phyloP scores from a whole-genome alignment of 2,888 invertebrate genomes.

The Drosophila demipolita region DNA sequence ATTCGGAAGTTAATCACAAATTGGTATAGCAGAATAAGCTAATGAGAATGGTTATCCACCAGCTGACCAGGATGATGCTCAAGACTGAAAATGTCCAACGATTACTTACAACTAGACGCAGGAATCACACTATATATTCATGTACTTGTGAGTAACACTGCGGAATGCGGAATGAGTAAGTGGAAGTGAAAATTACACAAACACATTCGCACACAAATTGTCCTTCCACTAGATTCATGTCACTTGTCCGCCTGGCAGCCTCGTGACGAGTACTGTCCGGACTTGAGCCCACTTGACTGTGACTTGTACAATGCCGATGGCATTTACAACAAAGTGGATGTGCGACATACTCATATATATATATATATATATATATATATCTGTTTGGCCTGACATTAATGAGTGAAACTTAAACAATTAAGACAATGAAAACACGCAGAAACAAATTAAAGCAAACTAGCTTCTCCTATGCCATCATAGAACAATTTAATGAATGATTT shows the following conservation, averaged over 20 bases:
- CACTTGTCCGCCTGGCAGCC: constrained; percentile 60
- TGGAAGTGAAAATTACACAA: constrained; percentile 61
- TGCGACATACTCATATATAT: constrained; percentile 20
- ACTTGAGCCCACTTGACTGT: constrained; percentile 76
- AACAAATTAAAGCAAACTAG: background rate
- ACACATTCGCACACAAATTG: constrained; percentile 15
- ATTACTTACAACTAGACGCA: constrained; percentile 58
- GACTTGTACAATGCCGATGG: constrained; percentile 37
- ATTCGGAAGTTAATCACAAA: constrained; percentile 7
- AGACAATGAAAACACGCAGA: constrained; percentile 42
- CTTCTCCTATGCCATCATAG: background rate
- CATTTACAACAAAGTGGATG: constrained; percentile 39
- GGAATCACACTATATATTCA: constrained; percentile 34
- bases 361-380: constrained; percentile 3
- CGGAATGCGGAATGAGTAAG: constrained; percentile 42
- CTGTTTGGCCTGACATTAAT: constrained; percentile 55
- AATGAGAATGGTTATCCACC: constrained; percentile 20
- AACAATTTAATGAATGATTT: background rate
- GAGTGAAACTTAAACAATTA: constrained; percentile 73
- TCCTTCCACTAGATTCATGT: constrained; percentile 55
- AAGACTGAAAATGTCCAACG: constrained; percentile 39
- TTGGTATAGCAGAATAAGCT: constrained; percentile 3
- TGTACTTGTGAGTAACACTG: constrained; percentile 32
- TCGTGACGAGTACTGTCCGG: constrained; percentile 51
- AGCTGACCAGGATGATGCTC: constrained; percentile 31